Base-by-base conservation (phyloP, 2,888 invertebrate genomes). In the Orthosia cruda region DNA sequence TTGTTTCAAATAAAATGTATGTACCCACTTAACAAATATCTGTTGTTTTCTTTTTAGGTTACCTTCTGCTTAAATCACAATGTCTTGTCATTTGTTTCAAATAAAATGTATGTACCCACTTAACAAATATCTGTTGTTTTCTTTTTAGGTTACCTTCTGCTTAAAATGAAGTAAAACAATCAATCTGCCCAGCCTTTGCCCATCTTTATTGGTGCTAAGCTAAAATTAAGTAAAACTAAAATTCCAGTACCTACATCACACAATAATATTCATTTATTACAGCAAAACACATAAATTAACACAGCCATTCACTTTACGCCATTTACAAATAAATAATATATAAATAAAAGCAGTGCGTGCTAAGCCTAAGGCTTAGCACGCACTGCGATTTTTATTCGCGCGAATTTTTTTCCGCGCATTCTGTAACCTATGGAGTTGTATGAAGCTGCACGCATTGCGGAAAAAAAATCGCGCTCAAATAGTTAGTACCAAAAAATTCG, bases 261-360 rank as follows among this genome's bases (percentile, higher is more conserved):
- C 50, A 55, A 47, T 68, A 49, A 71, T 49, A 65, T 84, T 74
- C 50, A 1, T 80, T 81, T 81, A 64, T 59, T 68, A 69, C 61
- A 47, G 54, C 61, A 70, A 55, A 50, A 55, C 50, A 11, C 58
- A 80, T 81, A 84, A 80, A 81, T 81, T 65, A 81, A 68, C 74
- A 81, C 85, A 81, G 71, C 58, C 81, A 67, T 80, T 74, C 69
- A 79, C 32, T 52, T 78, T 23, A 65, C 67, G 16, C 50, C 59
- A 61, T 20, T 74, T 64, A 66, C 4, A 79, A 50, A 58, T 63
- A 74, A 65, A 62, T 45, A 81, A 20, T 81, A 81, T 54, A 32
- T 68, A 67, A 23, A 63, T 67, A 75, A 15, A 57, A 54, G 40
- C 47, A 1, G 26, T 57, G n/a, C n/a, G n/a, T n/a, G n/a, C n/a